Conservation (phyloP, 2,113 vertebrate genomes). For the Eulemur macaco region DNA sequence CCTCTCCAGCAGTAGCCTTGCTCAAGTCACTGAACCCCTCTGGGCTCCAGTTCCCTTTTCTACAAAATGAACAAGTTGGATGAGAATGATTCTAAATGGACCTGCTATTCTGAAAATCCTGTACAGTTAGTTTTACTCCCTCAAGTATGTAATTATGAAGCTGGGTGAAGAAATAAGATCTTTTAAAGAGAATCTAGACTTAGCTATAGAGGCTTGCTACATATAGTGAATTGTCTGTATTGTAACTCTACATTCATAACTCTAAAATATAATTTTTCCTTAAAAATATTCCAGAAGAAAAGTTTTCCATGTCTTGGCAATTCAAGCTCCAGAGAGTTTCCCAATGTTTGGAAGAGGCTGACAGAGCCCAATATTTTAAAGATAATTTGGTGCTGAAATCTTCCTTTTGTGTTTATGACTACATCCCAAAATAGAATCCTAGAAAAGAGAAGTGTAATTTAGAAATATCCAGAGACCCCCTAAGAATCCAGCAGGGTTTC, state of each 20-base stretch:
- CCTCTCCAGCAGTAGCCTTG: background rate
- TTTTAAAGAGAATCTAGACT: background rate
- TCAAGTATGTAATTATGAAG: background rate
- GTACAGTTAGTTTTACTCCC: background rate
- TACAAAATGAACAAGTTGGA: background rate
- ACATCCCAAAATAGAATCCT: slow-evolving; percentile 20
- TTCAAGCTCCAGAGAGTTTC: background rate
- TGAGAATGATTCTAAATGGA: background rate
- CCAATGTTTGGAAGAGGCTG: background rate
- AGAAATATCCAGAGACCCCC: background rate
- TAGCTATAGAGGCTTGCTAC: background rate
- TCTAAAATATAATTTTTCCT: background rate
- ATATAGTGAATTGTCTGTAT: background rate
- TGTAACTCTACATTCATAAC: background rate
- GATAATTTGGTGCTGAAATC: background rate
- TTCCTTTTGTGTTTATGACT: slow-evolving; percentile 36
- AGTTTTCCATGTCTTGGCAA: background rate
- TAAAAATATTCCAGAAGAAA: slow-evolving; percentile 3
- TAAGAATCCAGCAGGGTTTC: slow-evolving; percentile 15
- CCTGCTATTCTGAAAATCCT: background rate
- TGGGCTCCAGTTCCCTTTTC: background rate
- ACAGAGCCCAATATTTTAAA: slow-evolving; percentile 20
- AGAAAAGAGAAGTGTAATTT: slow-evolving; percentile 26
- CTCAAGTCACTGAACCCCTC: background rate
- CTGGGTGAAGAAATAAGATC: background rate